Evolutionary conservation across 2,797 vertebrate genomes (phyloP).

Genomic region (Masticophis lateralis): DNA sequence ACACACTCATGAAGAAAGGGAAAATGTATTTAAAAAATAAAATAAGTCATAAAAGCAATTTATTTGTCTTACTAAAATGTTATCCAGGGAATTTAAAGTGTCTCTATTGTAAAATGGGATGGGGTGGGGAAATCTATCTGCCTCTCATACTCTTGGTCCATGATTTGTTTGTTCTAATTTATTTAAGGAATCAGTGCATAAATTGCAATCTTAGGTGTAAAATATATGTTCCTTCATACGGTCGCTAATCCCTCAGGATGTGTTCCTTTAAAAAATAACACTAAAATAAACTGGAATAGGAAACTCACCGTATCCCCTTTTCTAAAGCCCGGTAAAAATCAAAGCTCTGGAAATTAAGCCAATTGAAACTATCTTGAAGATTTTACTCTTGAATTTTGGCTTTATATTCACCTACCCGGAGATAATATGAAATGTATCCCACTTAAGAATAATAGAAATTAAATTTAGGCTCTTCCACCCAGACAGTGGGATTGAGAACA

Average conservation of each 20-base stretch:
- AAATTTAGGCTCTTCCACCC: neutral
- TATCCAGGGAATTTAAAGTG: neutral
- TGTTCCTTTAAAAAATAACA: neutral
- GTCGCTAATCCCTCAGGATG: neutral
- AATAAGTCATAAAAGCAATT: conserved; percentile 11
- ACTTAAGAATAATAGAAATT: neutral
- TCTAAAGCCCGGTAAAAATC: neutral
- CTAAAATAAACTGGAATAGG: neutral
- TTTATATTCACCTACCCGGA: neutral
- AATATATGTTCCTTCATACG: neutral
- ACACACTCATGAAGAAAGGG: conserved; percentile 12
- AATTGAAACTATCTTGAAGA: neutral
- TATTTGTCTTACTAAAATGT: neutral
- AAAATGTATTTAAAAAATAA: conserved; percentile 36
- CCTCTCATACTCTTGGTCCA: neutral
- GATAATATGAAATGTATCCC: neutral
- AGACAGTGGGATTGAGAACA: neutral
- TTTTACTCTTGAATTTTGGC: neutral
- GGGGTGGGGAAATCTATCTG: neutral
- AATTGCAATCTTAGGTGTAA: neutral
- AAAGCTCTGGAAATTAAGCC: neutral
- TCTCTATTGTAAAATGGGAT: fast-evolving
- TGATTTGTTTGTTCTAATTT: neutral
- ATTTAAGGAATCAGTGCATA: neutral
- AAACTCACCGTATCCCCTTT: too few relatives aligned